These are phyloP conservation scores for Spilogale gracilis DNA, from an alignment of 2,113 vertebrate genomes.

Conservation along the genomic window DNA sequence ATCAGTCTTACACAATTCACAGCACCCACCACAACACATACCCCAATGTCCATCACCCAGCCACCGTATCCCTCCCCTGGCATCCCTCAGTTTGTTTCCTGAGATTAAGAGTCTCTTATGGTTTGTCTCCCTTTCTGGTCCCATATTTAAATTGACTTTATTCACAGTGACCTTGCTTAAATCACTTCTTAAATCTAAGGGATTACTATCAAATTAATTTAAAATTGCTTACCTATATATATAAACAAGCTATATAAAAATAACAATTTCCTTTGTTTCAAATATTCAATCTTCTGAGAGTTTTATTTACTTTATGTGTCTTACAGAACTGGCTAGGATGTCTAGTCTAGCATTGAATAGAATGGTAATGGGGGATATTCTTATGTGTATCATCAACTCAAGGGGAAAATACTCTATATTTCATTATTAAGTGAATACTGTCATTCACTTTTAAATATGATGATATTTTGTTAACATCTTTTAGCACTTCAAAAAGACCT, in stretches of 20 bases:
- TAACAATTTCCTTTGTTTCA: background rate
- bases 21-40: too few species aligned
- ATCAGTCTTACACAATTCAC: too few species aligned
- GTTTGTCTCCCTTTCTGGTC: too few species aligned
- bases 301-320: background rate
- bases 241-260: background rate
- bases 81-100: too few species aligned
- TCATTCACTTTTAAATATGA: background rate
- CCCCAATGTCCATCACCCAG: too few species aligned
- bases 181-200: background rate
- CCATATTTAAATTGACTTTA: background rate
- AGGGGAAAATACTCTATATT: background rate
- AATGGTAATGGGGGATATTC: background rate
- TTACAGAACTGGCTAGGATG: background rate
- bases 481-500: background rate
- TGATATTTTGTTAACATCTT: background rate
- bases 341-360: background rate
- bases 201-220: background rate
- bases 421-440: background rate
- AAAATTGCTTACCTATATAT: background rate
- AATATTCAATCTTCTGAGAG: background rate
- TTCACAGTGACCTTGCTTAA: background rate
- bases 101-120: too few species aligned
- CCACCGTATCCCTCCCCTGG: too few species aligned
- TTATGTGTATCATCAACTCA: background rate